These are phyloP conservation scores for Ecdyonurus torrentis DNA, from an alignment of 2,888 invertebrate species.

Conservation along the genomic window DNA sequence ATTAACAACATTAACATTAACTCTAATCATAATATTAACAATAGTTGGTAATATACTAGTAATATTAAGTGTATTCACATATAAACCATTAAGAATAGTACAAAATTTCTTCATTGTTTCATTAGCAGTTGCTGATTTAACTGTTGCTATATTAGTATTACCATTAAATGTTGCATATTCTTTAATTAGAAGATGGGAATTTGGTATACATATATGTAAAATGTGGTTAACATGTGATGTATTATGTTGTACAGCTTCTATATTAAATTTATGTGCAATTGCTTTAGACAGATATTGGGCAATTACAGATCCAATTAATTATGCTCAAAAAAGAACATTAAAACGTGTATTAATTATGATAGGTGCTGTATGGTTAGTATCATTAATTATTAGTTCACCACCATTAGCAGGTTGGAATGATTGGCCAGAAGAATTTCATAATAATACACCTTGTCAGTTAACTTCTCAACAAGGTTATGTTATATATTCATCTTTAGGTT, in stretches of 20 bases:
- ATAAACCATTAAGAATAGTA: conserved; percentile 78
- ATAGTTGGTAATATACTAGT: conserved; percentile 86
- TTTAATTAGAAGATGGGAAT: conserved; percentile 79
- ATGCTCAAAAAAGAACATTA: conserved; percentile 78
- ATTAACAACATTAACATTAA: conserved; percentile 60
- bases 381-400: conserved; percentile 74
- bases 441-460: conserved; percentile 63
- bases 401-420: conserved; percentile 89
- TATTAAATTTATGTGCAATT: conserved; percentile 83
- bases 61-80: conserved; percentile 89
- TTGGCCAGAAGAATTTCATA: conserved; percentile 64
- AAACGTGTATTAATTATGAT: conserved; percentile 76
- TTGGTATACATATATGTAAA: conserved; percentile 83
- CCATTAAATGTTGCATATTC: conserved; percentile 88
- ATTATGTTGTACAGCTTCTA: conserved; percentile 89
- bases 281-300: conserved; percentile 92
- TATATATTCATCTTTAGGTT: conserved; percentile 80
- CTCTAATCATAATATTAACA: conserved; percentile 72
- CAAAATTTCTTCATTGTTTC: conserved; percentile 96
- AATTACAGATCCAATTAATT: conserved; percentile 86
- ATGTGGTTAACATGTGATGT: conserved; percentile 94
- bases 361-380: conserved; percentile 70
- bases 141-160: conserved; percentile 76
- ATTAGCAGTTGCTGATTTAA: conserved; percentile 81
- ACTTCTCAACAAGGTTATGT: conserved; percentile 82